Percentiles rank a stretch among this genome's conserved stretches.
Conservation (phyloP, 2,888 invertebrate genomes). For the Abrostola tripartita region DNA sequence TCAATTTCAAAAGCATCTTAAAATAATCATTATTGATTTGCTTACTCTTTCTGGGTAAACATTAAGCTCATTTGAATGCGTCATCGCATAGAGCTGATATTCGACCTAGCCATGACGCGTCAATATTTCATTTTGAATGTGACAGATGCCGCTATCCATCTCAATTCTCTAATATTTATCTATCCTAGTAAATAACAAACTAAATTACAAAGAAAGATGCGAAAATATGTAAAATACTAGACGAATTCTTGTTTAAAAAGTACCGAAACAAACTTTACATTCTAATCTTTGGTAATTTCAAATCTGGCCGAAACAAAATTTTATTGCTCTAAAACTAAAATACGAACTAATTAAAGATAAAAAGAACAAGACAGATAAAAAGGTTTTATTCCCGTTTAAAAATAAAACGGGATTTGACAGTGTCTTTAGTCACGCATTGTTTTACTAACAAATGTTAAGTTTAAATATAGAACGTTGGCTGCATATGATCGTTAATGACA, state of each 20-base stretch:
- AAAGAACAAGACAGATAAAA: slow-evolving; percentile 55
- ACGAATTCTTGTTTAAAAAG: slow-evolving; percentile 6
- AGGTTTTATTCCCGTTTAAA: slow-evolving; percentile 38
- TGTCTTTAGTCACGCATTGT: slow-evolving; percentile 79
- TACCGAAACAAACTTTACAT: not conserved
- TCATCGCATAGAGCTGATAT: slow-evolving; percentile 41
- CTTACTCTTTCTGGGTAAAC: slow-evolving; percentile 13
- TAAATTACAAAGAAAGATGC: slow-evolving; percentile 33
- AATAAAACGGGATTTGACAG: slow-evolving; percentile 57
- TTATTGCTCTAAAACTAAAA: slow-evolving; percentile 49
- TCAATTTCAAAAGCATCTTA: slow-evolving; percentile 1
- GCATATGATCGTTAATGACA: slow-evolving; percentile 50
- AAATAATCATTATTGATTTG: slow-evolving; percentile 19
- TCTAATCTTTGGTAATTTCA: not conserved
- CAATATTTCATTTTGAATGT: slow-evolving; percentile 50
- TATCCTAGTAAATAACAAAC: slow-evolving; percentile 41
- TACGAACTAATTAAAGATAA: slow-evolving; percentile 58
- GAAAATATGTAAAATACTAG: slow-evolving; percentile 15
- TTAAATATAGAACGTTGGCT: slow-evolving; percentile 59
- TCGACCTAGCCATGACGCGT: slow-evolving; percentile 31
- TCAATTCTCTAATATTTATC: slow-evolving; percentile 53
- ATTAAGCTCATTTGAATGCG: slow-evolving; percentile 22
- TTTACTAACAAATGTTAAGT: slow-evolving; percentile 74
- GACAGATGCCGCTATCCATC: slow-evolving; percentile 45
- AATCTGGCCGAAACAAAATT: slow-evolving; percentile 24